Percentiles rank a stretch among this genome's conserved stretches.
Evolutionary conservation across 2,113 vertebrate species (phyloP).

Genomic region (Chamaea fasciata): DNA sequence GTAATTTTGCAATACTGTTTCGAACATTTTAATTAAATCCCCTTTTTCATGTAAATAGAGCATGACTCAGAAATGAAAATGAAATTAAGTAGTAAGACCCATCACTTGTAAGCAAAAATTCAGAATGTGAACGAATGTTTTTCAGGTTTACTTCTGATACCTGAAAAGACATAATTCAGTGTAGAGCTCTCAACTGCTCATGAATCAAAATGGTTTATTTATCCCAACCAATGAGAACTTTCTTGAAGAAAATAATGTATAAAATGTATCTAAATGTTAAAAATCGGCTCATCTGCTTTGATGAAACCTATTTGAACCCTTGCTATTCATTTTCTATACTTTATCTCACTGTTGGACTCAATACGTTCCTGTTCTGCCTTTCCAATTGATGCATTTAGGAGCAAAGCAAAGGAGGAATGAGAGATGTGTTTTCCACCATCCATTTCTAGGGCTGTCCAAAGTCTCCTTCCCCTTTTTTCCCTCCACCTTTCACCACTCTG

Average conservation of each 20-base stretch:
- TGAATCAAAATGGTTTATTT: not conserved
- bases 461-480: not conserved
- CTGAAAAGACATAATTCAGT: not conserved
- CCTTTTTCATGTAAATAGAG: not conserved
- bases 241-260: not conserved
- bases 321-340: not conserved
- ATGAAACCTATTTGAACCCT: not conserved
- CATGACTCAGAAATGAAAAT: constrained; percentile 13
- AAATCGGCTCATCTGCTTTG: not conserved
- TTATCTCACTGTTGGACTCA: not conserved
- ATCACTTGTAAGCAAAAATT: not conserved
- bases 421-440: not conserved
- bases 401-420: not conserved
- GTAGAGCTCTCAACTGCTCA: not conserved
- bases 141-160: not conserved
- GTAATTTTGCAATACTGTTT: not conserved
- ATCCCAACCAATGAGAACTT: not conserved
- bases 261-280: not conserved
- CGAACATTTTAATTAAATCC: not conserved
- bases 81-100: not conserved
- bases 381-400: not conserved
- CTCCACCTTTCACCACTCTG: not conserved
- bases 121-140: not conserved
- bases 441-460: not conserved
- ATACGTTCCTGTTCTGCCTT: not conserved